Evolutionary conservation across 2,797 vertebrate genomes (phyloP).

Genomic region (Alcedo atthis): DNA sequence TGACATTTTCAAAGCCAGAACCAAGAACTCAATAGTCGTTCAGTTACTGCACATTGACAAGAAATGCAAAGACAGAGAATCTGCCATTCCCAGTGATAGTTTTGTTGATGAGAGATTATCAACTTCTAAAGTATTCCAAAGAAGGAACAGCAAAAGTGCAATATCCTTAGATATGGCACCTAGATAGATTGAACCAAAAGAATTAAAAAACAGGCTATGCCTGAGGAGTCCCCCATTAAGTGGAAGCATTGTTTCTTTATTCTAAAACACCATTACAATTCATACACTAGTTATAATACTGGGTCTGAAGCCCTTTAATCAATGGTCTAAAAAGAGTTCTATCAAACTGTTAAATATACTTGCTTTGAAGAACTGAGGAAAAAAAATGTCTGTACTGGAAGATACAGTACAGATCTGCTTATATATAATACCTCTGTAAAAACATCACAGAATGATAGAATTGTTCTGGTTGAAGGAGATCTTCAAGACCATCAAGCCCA

Average conservation of each 20-base stretch:
- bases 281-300: background rate
- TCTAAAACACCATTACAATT: background rate
- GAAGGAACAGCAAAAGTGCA: background rate
- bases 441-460: background rate
- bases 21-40: background rate
- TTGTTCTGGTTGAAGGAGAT: background rate
- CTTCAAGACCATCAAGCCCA: background rate
- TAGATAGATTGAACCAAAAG: background rate
- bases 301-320: background rate
- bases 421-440: too few relatives aligned
- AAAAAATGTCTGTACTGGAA: rapidly evolving
- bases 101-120: background rate
- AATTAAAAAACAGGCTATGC: background rate
- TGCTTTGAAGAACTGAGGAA: background rate
- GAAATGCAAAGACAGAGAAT: background rate
- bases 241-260: rapidly evolving
- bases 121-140: background rate
- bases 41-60: background rate
- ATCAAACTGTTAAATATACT: background rate
- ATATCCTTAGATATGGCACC: background rate
- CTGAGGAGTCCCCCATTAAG: background rate
- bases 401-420: too few relatives aligned
- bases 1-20: background rate
- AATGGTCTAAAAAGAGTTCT: background rate
- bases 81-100: background rate